These are phyloP conservation scores for Philopotamus ludificatus DNA, from an alignment of 1,140 invertebrate genomes.

Conservation along the genomic window DNA sequence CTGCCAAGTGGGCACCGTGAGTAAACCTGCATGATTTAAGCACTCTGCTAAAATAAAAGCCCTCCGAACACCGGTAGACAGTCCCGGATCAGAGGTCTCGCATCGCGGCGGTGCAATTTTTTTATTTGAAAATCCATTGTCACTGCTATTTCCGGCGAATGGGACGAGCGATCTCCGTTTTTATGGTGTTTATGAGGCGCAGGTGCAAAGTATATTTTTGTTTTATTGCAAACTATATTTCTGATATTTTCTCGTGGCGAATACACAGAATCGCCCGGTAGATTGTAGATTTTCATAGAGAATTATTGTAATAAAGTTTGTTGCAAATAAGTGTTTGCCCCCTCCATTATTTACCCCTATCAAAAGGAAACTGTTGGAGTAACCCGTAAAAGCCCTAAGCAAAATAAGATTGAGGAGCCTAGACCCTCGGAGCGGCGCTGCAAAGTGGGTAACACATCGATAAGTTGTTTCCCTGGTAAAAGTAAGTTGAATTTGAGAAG, in stretches of 20 bases:
- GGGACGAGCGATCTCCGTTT: too few relatives aligned
- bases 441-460: conserved; percentile 33
- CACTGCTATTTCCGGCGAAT: too few relatives aligned
- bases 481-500: conserved; percentile 20
- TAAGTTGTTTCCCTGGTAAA: conserved; percentile 30
- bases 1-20: conserved; percentile 29
- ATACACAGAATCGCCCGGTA: background rate
- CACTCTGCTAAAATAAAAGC: conserved; percentile 29
- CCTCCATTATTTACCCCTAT: background rate
- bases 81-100: conserved; percentile 3
- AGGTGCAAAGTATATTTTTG: too few relatives aligned
- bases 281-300: too few relatives aligned
- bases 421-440: conserved; percentile 9
- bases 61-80: background rate
- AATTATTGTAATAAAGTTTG: too few relatives aligned
- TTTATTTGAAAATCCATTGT: too few relatives aligned
- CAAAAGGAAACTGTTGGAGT: background rate
- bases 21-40: conserved; percentile 30
- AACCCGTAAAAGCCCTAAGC: conserved; percentile 5
- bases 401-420: conserved; percentile 10
- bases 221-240: too few relatives aligned
- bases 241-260: background rate
- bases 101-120: background rate
- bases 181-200: too few relatives aligned
- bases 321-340: too few relatives aligned